Conservation (phyloP, 2,888 invertebrate genomes). For the Hemaris fuciformis region DNA sequence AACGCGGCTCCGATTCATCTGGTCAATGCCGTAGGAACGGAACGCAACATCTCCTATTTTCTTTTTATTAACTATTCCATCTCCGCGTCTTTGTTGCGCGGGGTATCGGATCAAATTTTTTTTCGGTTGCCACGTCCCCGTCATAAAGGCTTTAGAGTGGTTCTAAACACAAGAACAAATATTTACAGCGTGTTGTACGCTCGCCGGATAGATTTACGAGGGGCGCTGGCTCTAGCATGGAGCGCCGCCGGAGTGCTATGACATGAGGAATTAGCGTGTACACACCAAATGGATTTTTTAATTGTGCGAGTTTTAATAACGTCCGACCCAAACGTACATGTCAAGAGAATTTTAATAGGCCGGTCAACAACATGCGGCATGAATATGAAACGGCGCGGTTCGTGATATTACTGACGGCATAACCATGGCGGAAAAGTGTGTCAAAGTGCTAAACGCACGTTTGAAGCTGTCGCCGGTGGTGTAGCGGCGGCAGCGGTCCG, state of each 20-base stretch:
- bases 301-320: slow-evolving; percentile 30
- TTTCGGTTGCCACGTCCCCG: slow-evolving; percentile 36
- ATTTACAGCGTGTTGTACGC: slow-evolving; percentile 50
- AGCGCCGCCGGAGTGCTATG: slow-evolving; percentile 43
- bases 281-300: slow-evolving; percentile 51
- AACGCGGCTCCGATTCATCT: slow-evolving; percentile 35
- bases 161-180: slow-evolving; percentile 52
- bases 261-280: slow-evolving; percentile 55
- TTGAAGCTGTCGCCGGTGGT: slow-evolving; percentile 25
- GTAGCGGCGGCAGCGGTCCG: background rate
- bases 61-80: slow-evolving; percentile 54
- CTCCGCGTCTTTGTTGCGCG: slow-evolving; percentile 57
- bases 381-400: background rate
- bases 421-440: slow-evolving; percentile 58
- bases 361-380: background rate
- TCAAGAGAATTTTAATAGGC: background rate
- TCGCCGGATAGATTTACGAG: slow-evolving; percentile 57
- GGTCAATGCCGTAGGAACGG: slow-evolving; percentile 51
- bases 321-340: background rate
- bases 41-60: slow-evolving; percentile 59
- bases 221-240: background rate
- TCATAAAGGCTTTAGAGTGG: slow-evolving; percentile 34
- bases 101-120: slow-evolving; percentile 52
- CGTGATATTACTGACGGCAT: background rate
- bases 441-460: slow-evolving; percentile 66